Base-by-base conservation (phyloP, 2,797 vertebrate species). In the Ptychobarbus kaznakovi region DNA sequence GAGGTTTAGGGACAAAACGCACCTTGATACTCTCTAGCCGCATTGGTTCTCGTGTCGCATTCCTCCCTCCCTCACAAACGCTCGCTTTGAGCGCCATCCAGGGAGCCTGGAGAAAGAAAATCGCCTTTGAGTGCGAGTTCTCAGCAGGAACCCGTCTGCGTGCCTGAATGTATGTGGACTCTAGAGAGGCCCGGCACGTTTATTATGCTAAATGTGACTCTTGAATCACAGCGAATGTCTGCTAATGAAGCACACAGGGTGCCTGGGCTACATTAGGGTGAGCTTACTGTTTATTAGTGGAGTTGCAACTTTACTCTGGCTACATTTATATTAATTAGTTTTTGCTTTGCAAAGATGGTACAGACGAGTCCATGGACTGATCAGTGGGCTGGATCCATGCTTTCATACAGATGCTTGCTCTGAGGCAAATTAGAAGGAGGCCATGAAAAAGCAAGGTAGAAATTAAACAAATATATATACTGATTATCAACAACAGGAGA, bases 141-240 rank as follows among this genome's bases (percentile, higher is more conserved):
- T 83, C 85, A 85, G 90, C 86, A 86, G 83, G 85, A 73, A 82
- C 58, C 65, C 79, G 81, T 80, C 86, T 81, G 84, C 83, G 72
- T 84, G 87, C 66, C 87, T 87, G 75, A 87, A 84, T 90, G 90
- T 91, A 85, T 89, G 88, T 87, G 82, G 40, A 80, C 91, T 91
- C 89, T 84, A 81, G 89, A 89, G 91, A 90, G 80, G 86, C 68
- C 70, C 56, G 86, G 80, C 56, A 86, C 89, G 93, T 93, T 92
- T 92, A 94, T 93, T 92, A 93, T 92, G 92, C 91, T 93, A 94
- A 93, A 94, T 92, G 90, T 80, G 89, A 93, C 91, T 92, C 89
- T 87, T 90, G 91, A 93, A 93, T 93, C 91, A 89, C 88, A 91
- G 90, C 74, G 80, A 89, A 90, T 86, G 81, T 86, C 87, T 91